phyloP scores from a whole-genome alignment of 2,888 invertebrate species.

The Heliconius aoede region DNA sequence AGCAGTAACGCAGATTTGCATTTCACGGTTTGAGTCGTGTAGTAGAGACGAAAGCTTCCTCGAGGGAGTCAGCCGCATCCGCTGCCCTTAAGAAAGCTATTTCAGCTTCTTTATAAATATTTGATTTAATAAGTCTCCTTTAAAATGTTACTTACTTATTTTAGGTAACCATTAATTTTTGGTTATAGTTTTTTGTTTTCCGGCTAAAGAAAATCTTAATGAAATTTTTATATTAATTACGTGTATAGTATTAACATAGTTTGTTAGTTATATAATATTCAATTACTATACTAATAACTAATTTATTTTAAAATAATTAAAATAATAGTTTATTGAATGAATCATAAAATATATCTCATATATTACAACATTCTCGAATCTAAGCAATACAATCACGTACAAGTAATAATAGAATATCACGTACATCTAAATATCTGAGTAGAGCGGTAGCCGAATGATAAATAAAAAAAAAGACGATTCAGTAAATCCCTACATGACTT shows the following conservation, averaged over 20 bases:
- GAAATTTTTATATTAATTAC: no score
- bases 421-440: conserved; percentile 73
- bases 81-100: conserved; percentile 18
- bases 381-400: conserved; percentile 44
- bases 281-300: no score
- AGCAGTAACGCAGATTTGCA: conserved; percentile 35
- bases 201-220: no score
- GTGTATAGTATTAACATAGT: no score
- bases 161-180: no score
- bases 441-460: conserved; percentile 71
- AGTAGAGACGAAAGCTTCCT: conserved; percentile 36
- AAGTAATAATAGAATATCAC: conserved; percentile 67
- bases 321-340: neutral
- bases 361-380: conserved; percentile 12
- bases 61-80: conserved; percentile 24
- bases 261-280: neutral
- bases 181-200: no score
- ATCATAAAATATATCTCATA: neutral
- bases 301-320: neutral
- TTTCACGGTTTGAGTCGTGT: conserved; percentile 39
- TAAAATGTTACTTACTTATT: no score
- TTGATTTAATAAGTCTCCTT: no score
- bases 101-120: neutral
- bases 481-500: conserved; percentile 80
- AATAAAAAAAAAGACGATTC: conserved; percentile 78